Base-by-base conservation (phyloP, 2,113 vertebrate genomes). In the Peromyscus californicus region DNA sequence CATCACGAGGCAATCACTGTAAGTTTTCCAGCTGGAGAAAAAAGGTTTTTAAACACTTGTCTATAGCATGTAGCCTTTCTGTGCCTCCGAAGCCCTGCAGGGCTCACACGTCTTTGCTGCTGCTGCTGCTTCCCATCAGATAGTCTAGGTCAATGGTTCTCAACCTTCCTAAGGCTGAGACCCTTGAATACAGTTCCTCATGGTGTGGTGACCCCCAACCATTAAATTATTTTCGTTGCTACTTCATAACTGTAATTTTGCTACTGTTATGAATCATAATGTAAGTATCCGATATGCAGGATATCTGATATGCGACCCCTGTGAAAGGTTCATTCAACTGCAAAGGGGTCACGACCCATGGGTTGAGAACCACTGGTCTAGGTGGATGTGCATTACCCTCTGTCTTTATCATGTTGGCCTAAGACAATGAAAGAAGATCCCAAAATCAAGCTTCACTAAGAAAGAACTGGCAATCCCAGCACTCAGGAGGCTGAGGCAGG, bases 1-100 rank as follows among this genome's bases (percentile, higher is more conserved):
- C 59, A 21, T n/a, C 48, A 0, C 12, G 24, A 1, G 7, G 3
- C n/a, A 1, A 15, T 42, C 33, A 11, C 3, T 15, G 3, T 7
- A 15, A 39, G 78, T 31, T 33, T 75, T 70, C 78, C 82, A 48
- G 69, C 36, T 4, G 42, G 7, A 4, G 45, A 57, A 86, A 4
- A 54, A 1, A 26, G 3, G 2, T 1, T 78, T 83, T 45, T n/a
- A 15, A 36, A 15, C 5, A 1, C 51, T 51, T 80, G 76, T 87
- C 22, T 7, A 16, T 2, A 51, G 63, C 36, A 1, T 36, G 16
- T 86, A 2, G 31, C n/a, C 26, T 89, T 45, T 89, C 31, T 26
- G 0, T 12, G 45, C 45, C 11, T 19, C 7, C 0, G 3, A 24
- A 17, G 21, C 31, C 33, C 89, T n/a, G 59, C 39, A n/a, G 31